Evolutionary conservation across 2,113 vertebrate genomes (phyloP).

Genomic region (Sclerurus mexicanus): DNA sequence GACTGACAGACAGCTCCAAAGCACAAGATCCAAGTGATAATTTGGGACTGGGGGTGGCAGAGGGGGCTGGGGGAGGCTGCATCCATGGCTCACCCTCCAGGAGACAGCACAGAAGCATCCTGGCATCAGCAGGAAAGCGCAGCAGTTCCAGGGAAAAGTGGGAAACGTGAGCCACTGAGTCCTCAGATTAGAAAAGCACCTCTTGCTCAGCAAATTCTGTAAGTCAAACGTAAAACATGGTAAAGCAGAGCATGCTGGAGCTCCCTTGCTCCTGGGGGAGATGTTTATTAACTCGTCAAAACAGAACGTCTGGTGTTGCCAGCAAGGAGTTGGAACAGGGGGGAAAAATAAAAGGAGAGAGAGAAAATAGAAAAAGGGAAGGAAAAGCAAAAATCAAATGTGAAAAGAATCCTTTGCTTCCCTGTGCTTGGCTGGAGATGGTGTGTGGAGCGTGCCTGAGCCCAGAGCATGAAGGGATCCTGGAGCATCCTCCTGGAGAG

Average conservation of each 20-base stretch:
- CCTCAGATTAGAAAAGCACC: neutral
- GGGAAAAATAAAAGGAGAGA: rapidly evolving
- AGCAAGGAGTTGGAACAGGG: neutral
- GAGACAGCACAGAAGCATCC: neutral
- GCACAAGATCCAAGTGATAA: neutral
- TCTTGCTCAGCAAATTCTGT: neutral
- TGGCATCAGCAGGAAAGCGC: rapidly evolving
- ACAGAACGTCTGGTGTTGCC: neutral
- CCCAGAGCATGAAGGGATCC: neutral
- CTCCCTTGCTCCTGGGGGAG: neutral
- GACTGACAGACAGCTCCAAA: neutral
- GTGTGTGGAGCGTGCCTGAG: rapidly evolving
- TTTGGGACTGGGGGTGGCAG: neutral
- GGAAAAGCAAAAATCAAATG: neutral
- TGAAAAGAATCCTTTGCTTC: rapidly evolving
- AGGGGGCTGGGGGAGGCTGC: neutral
- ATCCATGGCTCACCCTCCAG: neutral
- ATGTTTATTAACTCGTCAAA: slow-evolving; percentile 61
- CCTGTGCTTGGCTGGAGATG: neutral
- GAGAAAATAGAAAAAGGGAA: neutral
- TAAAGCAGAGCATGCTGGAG: slow-evolving; percentile 18
- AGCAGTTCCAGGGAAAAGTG: neutral
- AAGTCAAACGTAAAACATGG: neutral
- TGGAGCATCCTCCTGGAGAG: neutral
- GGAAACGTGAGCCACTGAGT: neutral